Percentiles rank a stretch among this genome's conserved stretches.
Evolutionary conservation across 2,888 invertebrate species (phyloP).

Genomic region (Drosophila longiperda): DNA sequence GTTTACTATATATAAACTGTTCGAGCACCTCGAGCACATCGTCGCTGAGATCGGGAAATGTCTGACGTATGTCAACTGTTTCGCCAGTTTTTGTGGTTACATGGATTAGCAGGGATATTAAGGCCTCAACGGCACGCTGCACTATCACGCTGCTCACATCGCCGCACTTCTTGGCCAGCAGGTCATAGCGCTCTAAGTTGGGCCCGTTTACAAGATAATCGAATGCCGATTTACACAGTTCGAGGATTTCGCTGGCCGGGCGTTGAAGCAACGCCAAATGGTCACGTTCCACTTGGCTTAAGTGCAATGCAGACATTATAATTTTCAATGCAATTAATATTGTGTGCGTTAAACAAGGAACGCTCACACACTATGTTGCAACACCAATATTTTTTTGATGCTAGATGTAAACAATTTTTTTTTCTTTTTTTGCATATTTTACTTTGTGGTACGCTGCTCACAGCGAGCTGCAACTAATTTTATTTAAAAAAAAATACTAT

Average conservation of each 20-base stretch:
- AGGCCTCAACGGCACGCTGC: conserved; percentile 88
- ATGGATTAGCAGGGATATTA: conserved; percentile 90
- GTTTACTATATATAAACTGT: conserved; percentile 83
- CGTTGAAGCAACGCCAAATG: conserved; percentile 87
- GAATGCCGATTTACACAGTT: conserved; percentile 88
- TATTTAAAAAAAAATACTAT: neutral
- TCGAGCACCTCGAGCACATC: conserved; percentile 81
- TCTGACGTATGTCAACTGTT: conserved; percentile 63
- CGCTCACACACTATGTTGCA: conserved; percentile 39
- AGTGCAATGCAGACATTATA: conserved; percentile 63
- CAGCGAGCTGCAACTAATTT: neutral
- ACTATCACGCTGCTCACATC: conserved; percentile 83
- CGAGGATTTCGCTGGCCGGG: conserved; percentile 87
- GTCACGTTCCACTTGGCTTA: conserved; percentile 87
- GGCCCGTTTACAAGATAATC: conserved; percentile 88
- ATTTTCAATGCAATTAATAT: neutral
- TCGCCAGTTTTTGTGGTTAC: conserved; percentile 88
- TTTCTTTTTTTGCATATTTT: conserved; percentile 17
- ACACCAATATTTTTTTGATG: conserved; percentile 2
- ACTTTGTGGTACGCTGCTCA: conserved; percentile 37
- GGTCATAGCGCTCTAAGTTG: conserved; percentile 86
- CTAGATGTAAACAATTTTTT: conserved; percentile 41
- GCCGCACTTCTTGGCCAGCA: conserved; percentile 85
- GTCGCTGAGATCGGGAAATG: conserved; percentile 67
- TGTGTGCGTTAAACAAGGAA: neutral